Base-by-base conservation (phyloP, 1,140 invertebrate genomes). In the Helicoverpa armigera region DNA sequence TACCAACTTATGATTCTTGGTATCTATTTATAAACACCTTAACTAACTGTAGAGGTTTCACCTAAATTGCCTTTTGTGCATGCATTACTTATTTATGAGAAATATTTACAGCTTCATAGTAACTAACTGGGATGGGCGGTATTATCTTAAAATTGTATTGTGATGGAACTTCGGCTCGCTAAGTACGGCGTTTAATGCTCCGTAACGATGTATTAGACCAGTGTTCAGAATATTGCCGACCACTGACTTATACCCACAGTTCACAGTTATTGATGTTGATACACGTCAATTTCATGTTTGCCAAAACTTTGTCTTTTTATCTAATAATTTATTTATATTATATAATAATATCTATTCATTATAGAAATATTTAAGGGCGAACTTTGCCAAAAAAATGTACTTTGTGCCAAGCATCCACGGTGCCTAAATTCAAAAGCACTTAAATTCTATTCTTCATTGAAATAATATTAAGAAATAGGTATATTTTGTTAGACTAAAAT, bases 271-370 rank as follows among this genome's bases (percentile, higher is more conserved):
- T 81, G 70, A 85, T 89, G 86, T 91, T 86, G 76, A 84, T 87
- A 86, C 89, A 91, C 88, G 89, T 88, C 65, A 82, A 86, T 60
- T 86, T 87, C 84, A 90, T 88, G 84, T 89, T 89, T 88, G 80
- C 79, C 54, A 54, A 43, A 77, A 65, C 43, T 76, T 76, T 18
- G 74, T 77, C 53, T 67, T 67, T 77, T 50, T 85, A 82, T 85
- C 48, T 53, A 76, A 77, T 51, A 54, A 73, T 72, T 72, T 80
- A 79, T 79, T 79, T 79, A 58, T 70, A 70, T 58, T 69, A 79
- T 58, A 51, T 70, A 29, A 53, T 53, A 70, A 80, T 54, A 80
- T 80, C 65, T 70, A 63, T 80, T 60, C 53, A 70, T 72, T 72
- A 72, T 70, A 72, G n/a, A 58, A 72, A 31, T 69, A 31, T 60